Evolutionary conservation across 2,113 vertebrate genomes (phyloP).

Genomic region (Labeo rohita): DNA sequence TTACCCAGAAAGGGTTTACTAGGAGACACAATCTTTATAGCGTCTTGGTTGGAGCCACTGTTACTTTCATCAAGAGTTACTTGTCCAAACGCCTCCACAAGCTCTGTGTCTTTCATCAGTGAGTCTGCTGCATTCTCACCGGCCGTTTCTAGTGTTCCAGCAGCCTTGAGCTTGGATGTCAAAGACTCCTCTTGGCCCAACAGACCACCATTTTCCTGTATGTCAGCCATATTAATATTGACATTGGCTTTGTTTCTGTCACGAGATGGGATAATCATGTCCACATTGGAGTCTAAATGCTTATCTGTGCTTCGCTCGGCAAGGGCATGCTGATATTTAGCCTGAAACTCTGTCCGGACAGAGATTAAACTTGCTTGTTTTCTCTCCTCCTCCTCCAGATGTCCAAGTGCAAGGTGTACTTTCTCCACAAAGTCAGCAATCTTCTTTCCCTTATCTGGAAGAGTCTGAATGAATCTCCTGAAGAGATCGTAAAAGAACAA

Average conservation of each 20-base stretch:
- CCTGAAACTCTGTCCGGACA: constrained; percentile 78
- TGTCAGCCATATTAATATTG: neutral
- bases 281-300: constrained; percentile 17
- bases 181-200: neutral
- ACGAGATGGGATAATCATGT: neutral
- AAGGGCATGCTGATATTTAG: constrained; percentile 74
- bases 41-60: constrained; percentile 51
- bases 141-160: constrained; percentile 58
- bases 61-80: constrained; percentile 71
- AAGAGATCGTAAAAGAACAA: neutral
- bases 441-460: constrained; percentile 93
- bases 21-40: constrained; percentile 44
- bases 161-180: neutral
- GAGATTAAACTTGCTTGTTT: constrained; percentile 70
- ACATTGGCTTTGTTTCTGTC: neutral
- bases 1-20: constrained; percentile 62
- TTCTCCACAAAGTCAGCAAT: constrained; percentile 81
- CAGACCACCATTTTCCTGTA: constrained; percentile 19
- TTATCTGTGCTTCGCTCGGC: constrained; percentile 47
- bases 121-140: constrained; percentile 36
- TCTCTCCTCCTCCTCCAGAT: constrained; percentile 73
- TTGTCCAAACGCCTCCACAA: constrained; percentile 79
- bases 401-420: constrained; percentile 76
- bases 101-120: constrained; percentile 61
- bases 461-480: constrained; percentile 85